A percentile compares a stretch with the other conserved stretches of the same genome.
phyloP scores from a whole-genome alignment of 2,113 vertebrate genomes.

The Pelmatolapia mariae region DNA sequence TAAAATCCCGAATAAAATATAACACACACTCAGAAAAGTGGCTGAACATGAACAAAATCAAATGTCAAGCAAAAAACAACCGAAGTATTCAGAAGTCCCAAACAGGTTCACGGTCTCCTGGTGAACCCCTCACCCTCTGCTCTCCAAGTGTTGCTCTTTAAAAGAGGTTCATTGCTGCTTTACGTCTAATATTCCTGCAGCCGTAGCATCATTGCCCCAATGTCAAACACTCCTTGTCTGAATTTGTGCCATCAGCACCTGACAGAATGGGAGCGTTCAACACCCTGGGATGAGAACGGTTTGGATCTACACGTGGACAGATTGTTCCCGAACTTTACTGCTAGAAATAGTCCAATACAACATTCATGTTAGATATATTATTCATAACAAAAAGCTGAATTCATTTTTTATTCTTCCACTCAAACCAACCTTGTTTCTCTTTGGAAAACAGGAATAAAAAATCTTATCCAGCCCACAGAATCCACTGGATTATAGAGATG shows the following conservation, averaged over 20 bases:
- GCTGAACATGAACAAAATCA: not conserved
- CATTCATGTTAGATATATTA: not conserved
- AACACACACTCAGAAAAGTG: not conserved
- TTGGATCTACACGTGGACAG: not conserved
- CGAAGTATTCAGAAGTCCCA: not conserved
- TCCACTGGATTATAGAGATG: not conserved
- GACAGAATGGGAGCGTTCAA: not conserved
- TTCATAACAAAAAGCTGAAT: not conserved
- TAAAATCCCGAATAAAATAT: not conserved
- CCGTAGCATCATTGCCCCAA: accelerated
- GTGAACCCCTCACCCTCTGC: not conserved
- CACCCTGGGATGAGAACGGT: not conserved
- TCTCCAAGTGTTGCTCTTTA: not conserved
- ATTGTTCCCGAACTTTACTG: not conserved
- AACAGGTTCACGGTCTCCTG: not conserved
- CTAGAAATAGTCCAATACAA: not conserved
- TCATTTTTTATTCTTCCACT: not conserved
- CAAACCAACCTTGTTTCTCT: not conserved
- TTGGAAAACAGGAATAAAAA: not conserved
- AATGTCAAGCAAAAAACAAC: not conserved
- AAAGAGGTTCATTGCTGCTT: not conserved
- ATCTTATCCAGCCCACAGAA: not conserved
- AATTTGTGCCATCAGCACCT: not conserved
- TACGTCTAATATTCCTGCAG: not conserved
- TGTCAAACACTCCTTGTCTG: not conserved